Evolutionary conservation across 1,140 invertebrate genomes (phyloP).

Genomic region (Atta cephalotes): DNA sequence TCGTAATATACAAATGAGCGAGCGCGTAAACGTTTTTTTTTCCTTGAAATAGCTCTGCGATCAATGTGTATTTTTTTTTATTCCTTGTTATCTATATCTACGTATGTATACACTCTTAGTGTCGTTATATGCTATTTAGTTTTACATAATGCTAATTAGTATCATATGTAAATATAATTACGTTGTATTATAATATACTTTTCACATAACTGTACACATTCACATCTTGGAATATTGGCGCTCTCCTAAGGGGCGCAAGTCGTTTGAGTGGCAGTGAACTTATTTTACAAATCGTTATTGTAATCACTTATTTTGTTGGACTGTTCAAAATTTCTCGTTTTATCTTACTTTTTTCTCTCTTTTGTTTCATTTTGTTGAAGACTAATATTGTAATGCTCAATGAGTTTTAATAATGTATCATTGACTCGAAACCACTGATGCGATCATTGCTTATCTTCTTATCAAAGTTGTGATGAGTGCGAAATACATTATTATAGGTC

Average conservation of each 20-base stretch:
- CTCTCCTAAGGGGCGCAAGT: constrained; percentile 75
- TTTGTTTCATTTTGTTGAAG: constrained; percentile 50
- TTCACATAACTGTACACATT: constrained; percentile 82
- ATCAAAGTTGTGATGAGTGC: constrained; percentile 73
- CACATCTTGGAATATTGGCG: constrained; percentile 78
- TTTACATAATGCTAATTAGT: constrained; percentile 80
- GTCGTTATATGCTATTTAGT: constrained; percentile 77
- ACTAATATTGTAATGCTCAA: constrained; percentile 69
- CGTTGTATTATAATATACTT: constrained; percentile 75
- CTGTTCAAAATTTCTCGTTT: constrained; percentile 71
- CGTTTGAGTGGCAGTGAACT: constrained; percentile 82
- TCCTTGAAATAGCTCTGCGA: constrained; percentile 67
- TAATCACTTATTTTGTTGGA: constrained; percentile 77
- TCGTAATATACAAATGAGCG: constrained; percentile 72
- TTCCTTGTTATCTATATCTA: constrained; percentile 68
- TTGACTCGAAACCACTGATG: constrained; percentile 75
- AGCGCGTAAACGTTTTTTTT: constrained; percentile 68
- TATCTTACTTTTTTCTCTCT: constrained; percentile 16
- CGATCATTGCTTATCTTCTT: constrained; percentile 74
- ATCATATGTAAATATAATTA: constrained; percentile 80
- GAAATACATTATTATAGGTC: constrained; percentile 68
- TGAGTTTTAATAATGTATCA: constrained; percentile 72
- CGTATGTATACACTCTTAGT: constrained; percentile 78
- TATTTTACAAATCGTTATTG: constrained; percentile 80
- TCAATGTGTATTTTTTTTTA: constrained; percentile 66